These are phyloP conservation scores for Gobius niger DNA, from an alignment of 2,113 vertebrate genomes.

Conservation along the genomic window DNA sequence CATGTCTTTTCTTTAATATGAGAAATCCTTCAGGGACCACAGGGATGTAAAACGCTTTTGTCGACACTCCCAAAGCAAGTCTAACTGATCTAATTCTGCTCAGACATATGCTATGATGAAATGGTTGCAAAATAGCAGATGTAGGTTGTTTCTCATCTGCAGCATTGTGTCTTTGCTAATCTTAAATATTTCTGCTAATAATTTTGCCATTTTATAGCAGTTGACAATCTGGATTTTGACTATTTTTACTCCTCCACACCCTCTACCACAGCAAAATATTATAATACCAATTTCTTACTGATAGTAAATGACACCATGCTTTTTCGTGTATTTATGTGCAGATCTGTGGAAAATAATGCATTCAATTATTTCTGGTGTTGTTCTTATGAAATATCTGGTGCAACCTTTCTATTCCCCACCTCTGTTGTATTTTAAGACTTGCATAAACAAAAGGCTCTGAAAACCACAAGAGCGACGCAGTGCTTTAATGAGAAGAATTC, in stretches of 20 bases:
- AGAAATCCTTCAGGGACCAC: slow-evolving; percentile 4
- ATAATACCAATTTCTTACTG: too few species aligned
- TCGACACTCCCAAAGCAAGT: neutral
- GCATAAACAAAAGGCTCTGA: neutral
- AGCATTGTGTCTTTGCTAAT: too few species aligned
- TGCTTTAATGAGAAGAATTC: slow-evolving; percentile 14
- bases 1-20: slow-evolving; percentile 5
- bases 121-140: neutral
- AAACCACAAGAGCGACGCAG: slow-evolving; percentile 4
- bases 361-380: neutral
- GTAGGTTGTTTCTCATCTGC: neutral
- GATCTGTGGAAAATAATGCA: neutral
- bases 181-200: too few species aligned
- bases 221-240: too few species aligned
- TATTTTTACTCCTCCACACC: too few species aligned
- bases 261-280: too few species aligned
- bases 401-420: neutral
- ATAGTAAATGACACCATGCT: too few species aligned
- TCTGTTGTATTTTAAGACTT: slow-evolving; percentile 8
- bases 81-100: neutral
- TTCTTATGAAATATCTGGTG: neutral
- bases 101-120: neutral
- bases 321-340: too few species aligned
- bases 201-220: too few species aligned
- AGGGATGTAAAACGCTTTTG: neutral